Evolutionary conservation across 2,888 invertebrate species (phyloP).

Genomic region (Drosophila subsilvestris): DNA sequence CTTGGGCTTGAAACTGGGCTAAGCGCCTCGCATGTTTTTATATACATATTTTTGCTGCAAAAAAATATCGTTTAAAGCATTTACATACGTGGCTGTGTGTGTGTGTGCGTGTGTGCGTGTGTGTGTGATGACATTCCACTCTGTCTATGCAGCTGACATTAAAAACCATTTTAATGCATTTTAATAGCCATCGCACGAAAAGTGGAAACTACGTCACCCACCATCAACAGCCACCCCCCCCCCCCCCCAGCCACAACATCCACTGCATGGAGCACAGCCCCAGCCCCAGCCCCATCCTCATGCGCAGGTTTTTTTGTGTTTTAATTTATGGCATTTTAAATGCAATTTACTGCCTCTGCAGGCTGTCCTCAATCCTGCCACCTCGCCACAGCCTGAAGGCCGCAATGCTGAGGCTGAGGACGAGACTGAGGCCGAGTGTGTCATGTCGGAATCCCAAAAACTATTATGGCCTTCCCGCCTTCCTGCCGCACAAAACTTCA

Average conservation of each 20-base stretch:
- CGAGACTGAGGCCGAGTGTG: constrained; percentile 17
- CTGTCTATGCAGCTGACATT: constrained; percentile 43
- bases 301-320: constrained; percentile 50
- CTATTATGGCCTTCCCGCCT: constrained; percentile 40
- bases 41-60: constrained; percentile 10
- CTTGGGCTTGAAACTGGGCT: constrained; percentile 11
- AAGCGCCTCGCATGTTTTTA: neutral
- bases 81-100: neutral
- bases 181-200: constrained; percentile 50
- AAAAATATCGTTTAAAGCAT: constrained; percentile 14
- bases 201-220: constrained; percentile 21
- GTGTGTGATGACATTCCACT: constrained; percentile 32
- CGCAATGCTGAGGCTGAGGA: neutral
- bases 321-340: constrained; percentile 76
- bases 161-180: constrained; percentile 70
- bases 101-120: constrained; percentile 10
- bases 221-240: constrained; percentile 1
- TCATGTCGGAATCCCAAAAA: constrained; percentile 30
- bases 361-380: constrained; percentile 15
- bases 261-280: too few species aligned
- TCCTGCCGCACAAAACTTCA: constrained; percentile 44
- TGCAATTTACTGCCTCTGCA: constrained; percentile 66
- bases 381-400: neutral
- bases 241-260: too few species aligned
- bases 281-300: neutral